phyloP scores from a whole-genome alignment of 2,113 vertebrate species.

The Addax nasomaculatus region DNA sequence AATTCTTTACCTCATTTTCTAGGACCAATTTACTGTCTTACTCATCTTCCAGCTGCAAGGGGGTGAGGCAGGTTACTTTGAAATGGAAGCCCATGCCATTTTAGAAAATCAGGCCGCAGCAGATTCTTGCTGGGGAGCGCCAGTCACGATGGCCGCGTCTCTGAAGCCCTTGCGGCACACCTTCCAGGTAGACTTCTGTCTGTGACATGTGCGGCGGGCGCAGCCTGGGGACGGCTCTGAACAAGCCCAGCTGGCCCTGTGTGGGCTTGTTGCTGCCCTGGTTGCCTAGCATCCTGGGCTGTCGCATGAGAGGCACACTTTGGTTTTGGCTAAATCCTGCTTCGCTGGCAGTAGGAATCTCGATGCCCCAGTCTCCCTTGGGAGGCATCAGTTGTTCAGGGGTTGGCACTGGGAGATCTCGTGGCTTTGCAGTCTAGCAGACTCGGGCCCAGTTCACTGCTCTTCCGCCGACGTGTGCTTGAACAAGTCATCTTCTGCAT shows the following conservation, averaged over 20 bases:
- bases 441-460: not conserved
- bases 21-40: constrained; percentile 4
- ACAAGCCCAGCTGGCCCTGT: constrained; percentile 5
- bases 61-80: not conserved
- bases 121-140: not conserved
- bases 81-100: constrained; percentile 3
- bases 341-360: constrained; percentile 41
- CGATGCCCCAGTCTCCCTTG: constrained; percentile 18
- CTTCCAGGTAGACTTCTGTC: not conserved
- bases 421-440: not conserved
- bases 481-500: not conserved
- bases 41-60: constrained; percentile 53
- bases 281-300: constrained; percentile 40
- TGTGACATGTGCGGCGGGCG: not conserved
- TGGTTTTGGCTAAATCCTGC: constrained; percentile 31
- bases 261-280: constrained; percentile 5
- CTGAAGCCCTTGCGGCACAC: not conserved
- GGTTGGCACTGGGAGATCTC: not conserved
- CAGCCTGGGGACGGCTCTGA: not conserved
- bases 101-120: not conserved
- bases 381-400: not conserved
- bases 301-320: not conserved
- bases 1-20: constrained; percentile 46
- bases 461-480: not conserved
- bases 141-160: not conserved